Evolutionary conservation across 1,140 invertebrate species (phyloP).

Genomic region (Archegozetes longisetosus): DNA sequence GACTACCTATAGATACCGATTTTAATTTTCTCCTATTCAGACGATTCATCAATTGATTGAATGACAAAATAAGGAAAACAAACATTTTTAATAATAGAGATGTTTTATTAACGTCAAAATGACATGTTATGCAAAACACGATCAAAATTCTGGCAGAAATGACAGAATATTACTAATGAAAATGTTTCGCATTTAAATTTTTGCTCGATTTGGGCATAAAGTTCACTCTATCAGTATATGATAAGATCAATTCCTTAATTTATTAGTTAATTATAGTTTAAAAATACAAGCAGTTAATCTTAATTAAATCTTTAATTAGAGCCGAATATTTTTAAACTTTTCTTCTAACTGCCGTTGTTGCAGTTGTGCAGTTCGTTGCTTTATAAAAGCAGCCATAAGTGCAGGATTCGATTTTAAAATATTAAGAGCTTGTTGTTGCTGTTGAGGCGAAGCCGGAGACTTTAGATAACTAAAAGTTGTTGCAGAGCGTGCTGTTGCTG

Average conservation of each 20-base stretch:
- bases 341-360: conserved; percentile 33
- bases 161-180: neutral
- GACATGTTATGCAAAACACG: neutral
- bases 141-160: neutral
- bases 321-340: conserved; percentile 2
- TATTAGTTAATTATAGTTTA: neutral
- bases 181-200: neutral
- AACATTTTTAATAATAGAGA: too few relatives aligned
- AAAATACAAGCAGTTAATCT: neutral
- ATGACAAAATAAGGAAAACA: too few relatives aligned
- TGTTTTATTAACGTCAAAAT: neutral
- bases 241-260: neutral
- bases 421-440: conserved; percentile 77
- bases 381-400: conserved; percentile 90
- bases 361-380: conserved; percentile 52
- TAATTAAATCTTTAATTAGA: conserved; percentile 14
- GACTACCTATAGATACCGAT: too few relatives aligned
- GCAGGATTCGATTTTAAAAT: conserved; percentile 88
- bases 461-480: conserved; percentile 71
- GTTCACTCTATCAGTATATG: neutral
- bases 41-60: too few relatives aligned
- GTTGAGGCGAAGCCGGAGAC: conserved; percentile 64
- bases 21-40: too few relatives aligned
- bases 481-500: conserved; percentile 47
- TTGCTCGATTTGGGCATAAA: neutral